Evolutionary conservation across 2,797 vertebrate species (phyloP), one percentile per base, ranked within the genome.

Genomic region (Propithecus deckenii): DNA sequence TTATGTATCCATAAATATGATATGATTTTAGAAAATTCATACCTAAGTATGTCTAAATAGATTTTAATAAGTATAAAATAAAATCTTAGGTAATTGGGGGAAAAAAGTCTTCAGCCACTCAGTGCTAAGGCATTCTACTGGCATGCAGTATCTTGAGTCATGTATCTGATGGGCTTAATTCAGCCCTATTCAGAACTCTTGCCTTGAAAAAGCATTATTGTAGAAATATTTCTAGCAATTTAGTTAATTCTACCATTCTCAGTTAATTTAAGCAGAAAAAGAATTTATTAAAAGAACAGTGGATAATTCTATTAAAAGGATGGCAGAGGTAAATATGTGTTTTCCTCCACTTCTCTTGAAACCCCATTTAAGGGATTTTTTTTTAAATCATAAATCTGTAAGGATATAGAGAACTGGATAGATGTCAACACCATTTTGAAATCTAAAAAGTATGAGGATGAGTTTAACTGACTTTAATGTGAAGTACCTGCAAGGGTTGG

Each of bases 51-150:
- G 25, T 72, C 69, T 91, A 71, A 50, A 55, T 78, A 76, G 22
- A 41, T 91, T 95, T 93, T 78, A 91, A 41, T 76, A 86, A 65
- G 18, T 57, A 69, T n/a, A 71, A 80, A 90, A 57, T 61, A 55
- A 89, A 48, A 46, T 75, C 5, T 15, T 86, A 81, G 43, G 13
- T 78, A 94, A 93, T 55, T 69, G 22, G 22, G 41, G 11, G 20
- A 43, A 3, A 4, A 80, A 74, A 35, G 25, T 5, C 0, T 59
- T 35, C 35, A 94, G 85, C 79, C 86, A 79, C 79, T 97, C 81
- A 17, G 67, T 41, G 20, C 46, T 55, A 18, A 93, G 72, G 23
- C 0, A 1, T 6, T 74, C n/a, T 72, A 38, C 59, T 35, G 18
- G 35, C 50, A 50, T 46, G 23, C 14, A 4, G 59, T 2, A 4